Conservation (phyloP, 2,888 invertebrate genomes). For the Luperina testacea region DNA sequence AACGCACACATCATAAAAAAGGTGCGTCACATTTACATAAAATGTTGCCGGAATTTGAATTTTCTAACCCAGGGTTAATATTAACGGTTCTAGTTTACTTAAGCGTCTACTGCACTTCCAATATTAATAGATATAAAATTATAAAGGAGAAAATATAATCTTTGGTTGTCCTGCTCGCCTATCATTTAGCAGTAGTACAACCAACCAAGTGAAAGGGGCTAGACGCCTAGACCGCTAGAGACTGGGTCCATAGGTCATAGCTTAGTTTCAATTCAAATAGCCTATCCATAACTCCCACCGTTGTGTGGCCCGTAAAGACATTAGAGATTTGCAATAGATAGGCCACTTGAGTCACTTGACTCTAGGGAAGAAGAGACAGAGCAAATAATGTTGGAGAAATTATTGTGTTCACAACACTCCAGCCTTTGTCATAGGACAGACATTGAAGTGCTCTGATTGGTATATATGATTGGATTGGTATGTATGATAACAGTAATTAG, state of each 20-base stretch:
- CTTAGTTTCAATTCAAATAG: neutral
- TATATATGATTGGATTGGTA: neutral
- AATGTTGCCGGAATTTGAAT: constrained; percentile 37
- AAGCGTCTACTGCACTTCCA: neutral
- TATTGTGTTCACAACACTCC: neutral
- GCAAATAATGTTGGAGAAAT: neutral
- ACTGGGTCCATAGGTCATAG: neutral
- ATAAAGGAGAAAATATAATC: neutral
- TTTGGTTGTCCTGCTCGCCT: neutral
- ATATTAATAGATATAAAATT: neutral
- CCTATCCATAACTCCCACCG: neutral
- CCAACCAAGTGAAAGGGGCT: neutral
- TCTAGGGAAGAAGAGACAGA: neutral
- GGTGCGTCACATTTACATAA: constrained; percentile 28
- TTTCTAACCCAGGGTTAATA: neutral
- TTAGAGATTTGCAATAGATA: neutral
- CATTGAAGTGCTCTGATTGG: neutral
- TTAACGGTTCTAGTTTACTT: neutral
- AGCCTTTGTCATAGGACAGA: neutral
- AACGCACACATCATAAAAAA: constrained; percentile 28
- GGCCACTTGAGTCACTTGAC: no score
- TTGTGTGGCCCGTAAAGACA: neutral
- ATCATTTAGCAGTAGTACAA: neutral
- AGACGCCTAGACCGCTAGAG: no score
- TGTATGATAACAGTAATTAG: neutral